Evolutionary conservation across 92 coral and sea anemone genomes (phyloP), one percentile per base, ranked within the genome.

Genomic region (Pocillopora meandrina): DNA sequence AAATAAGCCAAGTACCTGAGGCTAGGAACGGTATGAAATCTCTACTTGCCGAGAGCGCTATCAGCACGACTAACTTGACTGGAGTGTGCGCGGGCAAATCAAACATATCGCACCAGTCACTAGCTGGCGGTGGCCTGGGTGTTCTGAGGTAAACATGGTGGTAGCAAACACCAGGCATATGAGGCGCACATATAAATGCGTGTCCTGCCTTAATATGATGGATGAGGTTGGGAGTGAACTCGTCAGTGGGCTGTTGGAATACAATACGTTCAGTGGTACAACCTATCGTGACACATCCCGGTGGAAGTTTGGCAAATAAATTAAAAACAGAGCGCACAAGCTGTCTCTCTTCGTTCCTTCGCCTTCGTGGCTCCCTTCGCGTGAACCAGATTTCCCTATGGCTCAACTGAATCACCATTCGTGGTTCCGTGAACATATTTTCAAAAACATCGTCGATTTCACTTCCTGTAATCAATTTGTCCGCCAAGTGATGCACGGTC

Each of bases 261-360:
- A 96, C 81, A 17, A 96, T 90, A 9, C 98, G 92, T 74, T 96
- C 99, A 12, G 98, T 96, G 34, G 99, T 95, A 71, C 98, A 96
- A 7, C 99, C 99, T 3, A 94, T 78, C 31, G 92, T 86, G 14
- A 82, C 90, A 36, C 99, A 94, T 16, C 88, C 85, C 19, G 85
- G 82, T 19, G 99, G 99, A 13, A 93, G 86, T 72, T 89, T 88
- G 56, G 86, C 82, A 79, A 78, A 80, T 35, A 94, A 55, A 58
- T 92, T 90, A 33, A 85, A 79, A 65, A 96, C 93, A 9, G 98
- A 92, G 49, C 95, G 83, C 15, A 93, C 95, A 23, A 96, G 83
- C 23, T 90, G 94, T 61, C 99, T 83, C 49, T 96, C 99, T 62
- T 94, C 95, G 36, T 80, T 71, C 66, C 93, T 79, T 20, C 95